Base-by-base conservation (phyloP, 2,113 vertebrate species). In the Gambusia holbrooki region DNA sequence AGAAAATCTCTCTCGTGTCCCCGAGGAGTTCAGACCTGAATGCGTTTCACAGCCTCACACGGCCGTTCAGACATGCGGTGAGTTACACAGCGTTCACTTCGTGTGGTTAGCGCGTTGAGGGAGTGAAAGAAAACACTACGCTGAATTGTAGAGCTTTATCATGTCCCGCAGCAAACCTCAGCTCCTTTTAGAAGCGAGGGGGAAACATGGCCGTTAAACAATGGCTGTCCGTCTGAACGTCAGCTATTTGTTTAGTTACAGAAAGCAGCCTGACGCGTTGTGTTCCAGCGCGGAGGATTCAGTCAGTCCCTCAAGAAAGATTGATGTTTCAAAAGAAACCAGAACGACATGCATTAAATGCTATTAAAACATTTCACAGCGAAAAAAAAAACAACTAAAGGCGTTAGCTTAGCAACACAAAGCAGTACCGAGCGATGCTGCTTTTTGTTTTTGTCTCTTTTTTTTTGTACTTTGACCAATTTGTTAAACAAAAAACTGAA, bases 1-100 rank as follows among this genome's bases (percentile, higher is more conserved):
- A 48, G 61, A 70, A 62, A 40, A 15, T 29, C 75, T 63, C 29
- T 10, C 32, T 29, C 71, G 33, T 69, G 61, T 80, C 48, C 35
- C 69, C 37, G 29, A 58, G 66, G 33, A 63, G 28, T 27, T 28
- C 33, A 71, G 33, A 62, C 42, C 37, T 40, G 37, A 27, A 62
- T n/a, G 58, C 32, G 54, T 72, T 74, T 63, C 30, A 42, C 5
- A 37, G 25, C 19, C 40, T 77, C 28, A 13, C 40, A 79, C 28
- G 14, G 3, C 58, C 40, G 64, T 66, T 88, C 75, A 74, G 69
- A 71, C 81, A 80, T 81, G 70, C 67, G 40, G 66, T 9, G 58
- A 70, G 60, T 63, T 71, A 76, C 71, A 62, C 70, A 75, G 73
- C 32, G 40, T 77, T 82, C 81, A 74, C 66, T 75, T 62, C 28